Base-by-base conservation (phyloP, 2,888 invertebrate species). In the Drosophila multiciliata region DNA sequence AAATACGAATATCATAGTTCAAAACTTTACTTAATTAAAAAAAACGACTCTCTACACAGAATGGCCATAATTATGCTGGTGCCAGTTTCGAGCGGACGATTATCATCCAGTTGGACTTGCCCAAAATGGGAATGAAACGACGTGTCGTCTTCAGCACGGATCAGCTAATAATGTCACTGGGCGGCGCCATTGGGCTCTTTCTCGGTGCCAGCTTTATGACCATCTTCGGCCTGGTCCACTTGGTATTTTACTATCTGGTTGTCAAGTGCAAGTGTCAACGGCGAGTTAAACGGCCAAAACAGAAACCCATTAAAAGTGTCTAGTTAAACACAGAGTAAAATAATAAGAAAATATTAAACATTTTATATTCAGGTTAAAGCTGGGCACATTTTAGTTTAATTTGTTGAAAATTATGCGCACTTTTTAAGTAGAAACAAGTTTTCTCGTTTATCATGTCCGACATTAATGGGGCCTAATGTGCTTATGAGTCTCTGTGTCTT, bases 171-270 rank as follows among this genome's bases (percentile, higher is more conserved):
- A 91, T 93, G 72, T 91, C 92, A 3, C 89, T 93, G 67, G 93
- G 93, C 48, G 93, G 93, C 11, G 92, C 92, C 8, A 91, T 92
- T 57, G 91, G 92, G n/a, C 78, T 93, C 7, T 93, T 92, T 78
- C 74, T 93, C 32, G 93, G 93, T n/a, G 92, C 92, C 54, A 93
- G 92, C 74, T 92, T 93, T 62, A 86, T 93, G 64, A 92, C 91
- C 65, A 62, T 90, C 23, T 90, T 87, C 57, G 88, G 86, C 3
- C 38, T 91, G 17, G 55, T 86, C 26, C 84, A 87, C 61, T 58
- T 89, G 20, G 48, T 78, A 0, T 29, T 87, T 29, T 83, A 78
- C 57, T 75, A 72, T 66, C 5, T 89, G 20, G 48, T 72, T 55
- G 69, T 72, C 23, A 75, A 81, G 64, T 73, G 81, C 69, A 73